Evolutionary conservation across 2,797 vertebrate species (phyloP), one percentile per base, ranked within the genome.

Genomic region (Acanthurus leucopareius): DNA sequence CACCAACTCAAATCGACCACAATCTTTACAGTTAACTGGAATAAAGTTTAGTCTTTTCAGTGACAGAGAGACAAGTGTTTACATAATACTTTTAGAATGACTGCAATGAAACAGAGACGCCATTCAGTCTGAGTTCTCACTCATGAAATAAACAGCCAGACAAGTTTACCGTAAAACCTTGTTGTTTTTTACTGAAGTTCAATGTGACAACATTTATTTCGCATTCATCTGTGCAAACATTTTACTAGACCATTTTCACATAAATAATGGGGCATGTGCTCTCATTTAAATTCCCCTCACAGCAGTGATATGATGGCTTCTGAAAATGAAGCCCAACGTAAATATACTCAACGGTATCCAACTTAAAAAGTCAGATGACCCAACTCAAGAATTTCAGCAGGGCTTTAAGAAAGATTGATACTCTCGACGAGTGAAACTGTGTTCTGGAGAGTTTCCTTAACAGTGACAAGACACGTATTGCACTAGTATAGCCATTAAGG

Each of bases 391-490:
- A 52, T 58, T 70, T 80, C 85, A 89, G 77, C 65, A 84, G 80
- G 81, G 79, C 53, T 73, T 73, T 56, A 1, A 52, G 53, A 78
- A 65, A 54, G 42, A 69, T 1, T 5, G 16, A 84, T 25, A 16
- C 38, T 76, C 69, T 52, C 7, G 9, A 52, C 59, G 60, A 66
- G 38, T 83, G 60, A 76, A 62, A 20, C 73, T 5, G 52, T 49
- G 59, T 73, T 82, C 47, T 51, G 71, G 47, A 76, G 52, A 35
- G 45, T 70, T 60, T 77, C 71, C 69, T 67, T 68, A 76, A 86
- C 93, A 94, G 92, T 93, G 91, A 92, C 81, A 64, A 88, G 93
- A 94, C 92, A 86, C 42, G 78, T 94, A 94, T 94, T 94, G 93
- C 94, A 94, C 93, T 71, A 75, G 35, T 81, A 75, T 53, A 85